Evolutionary conservation across 2,797 vertebrate species (phyloP).

Genomic region (Champsocephalus gunnari): DNA sequence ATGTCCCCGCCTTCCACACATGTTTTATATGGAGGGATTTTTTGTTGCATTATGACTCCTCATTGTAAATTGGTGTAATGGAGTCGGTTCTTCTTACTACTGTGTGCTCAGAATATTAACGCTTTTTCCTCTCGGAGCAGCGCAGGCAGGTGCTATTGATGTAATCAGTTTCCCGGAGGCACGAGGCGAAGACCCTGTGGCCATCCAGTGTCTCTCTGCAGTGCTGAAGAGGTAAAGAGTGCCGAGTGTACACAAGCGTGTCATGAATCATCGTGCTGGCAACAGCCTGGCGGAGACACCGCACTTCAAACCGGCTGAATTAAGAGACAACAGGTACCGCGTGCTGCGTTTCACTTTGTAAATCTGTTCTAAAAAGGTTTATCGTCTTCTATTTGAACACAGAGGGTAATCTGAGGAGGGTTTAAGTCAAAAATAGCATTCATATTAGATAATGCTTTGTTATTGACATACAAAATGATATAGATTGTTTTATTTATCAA

Average conservation of each 20-base stretch:
- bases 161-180: slow-evolving; percentile 80
- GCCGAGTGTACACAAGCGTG: slow-evolving; percentile 62
- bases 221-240: slow-evolving; percentile 71
- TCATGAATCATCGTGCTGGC: slow-evolving; percentile 73
- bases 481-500: slow-evolving; percentile 10
- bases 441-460: neutral
- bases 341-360: slow-evolving; percentile 17
- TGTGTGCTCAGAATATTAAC: slow-evolving; percentile 82
- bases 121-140: slow-evolving; percentile 45
- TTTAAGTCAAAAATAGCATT: neutral
- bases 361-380: slow-evolving; percentile 28
- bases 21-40: slow-evolving; percentile 30
- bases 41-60: slow-evolving; percentile 62
- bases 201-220: slow-evolving; percentile 70
- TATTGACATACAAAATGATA: neutral
- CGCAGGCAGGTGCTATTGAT: slow-evolving; percentile 80
- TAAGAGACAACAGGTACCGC: slow-evolving; percentile 52
- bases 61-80: slow-evolving; percentile 74
- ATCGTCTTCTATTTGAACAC: slow-evolving; percentile 15
- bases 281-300: slow-evolving; percentile 48
- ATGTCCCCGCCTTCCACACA: slow-evolving; percentile 32
- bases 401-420: slow-evolving; percentile 4
- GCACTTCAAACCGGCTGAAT: slow-evolving; percentile 57
- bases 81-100: slow-evolving; percentile 67
- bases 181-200: slow-evolving; percentile 67